Percentiles rank a stretch among this genome's conserved stretches.
Conservation (phyloP, 1,140 invertebrate species). For the Lepidostoma basale region DNA sequence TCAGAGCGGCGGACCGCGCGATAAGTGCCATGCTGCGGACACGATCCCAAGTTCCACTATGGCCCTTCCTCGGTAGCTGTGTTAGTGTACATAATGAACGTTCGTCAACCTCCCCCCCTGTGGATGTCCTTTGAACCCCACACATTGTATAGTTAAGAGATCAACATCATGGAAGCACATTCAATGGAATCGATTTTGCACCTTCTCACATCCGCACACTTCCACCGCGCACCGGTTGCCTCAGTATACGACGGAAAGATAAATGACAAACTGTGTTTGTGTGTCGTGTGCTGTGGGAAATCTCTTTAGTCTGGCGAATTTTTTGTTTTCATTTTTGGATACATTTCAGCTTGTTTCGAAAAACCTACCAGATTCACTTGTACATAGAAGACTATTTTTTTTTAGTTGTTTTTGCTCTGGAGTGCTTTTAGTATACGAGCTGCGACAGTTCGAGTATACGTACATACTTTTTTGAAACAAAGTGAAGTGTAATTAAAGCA, state of each 20-base stretch:
- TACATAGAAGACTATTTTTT: neutral
- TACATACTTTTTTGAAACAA: conserved; percentile 35
- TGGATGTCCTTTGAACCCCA: conserved; percentile 2
- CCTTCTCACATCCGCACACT: conserved; percentile 55
- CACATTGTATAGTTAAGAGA: conserved; percentile 3
- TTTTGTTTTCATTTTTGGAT: conserved; percentile 37
- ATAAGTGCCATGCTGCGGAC: conserved; percentile 38
- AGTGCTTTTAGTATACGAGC: too few relatives aligned
- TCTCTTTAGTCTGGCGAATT: conserved; percentile 41
- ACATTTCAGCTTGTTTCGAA: conserved; percentile 43
- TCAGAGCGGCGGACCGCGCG: neutral
- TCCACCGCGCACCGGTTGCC: conserved; percentile 36
- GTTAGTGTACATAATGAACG: conserved; percentile 35
- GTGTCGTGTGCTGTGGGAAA: conserved; percentile 46
- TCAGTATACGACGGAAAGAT: conserved; percentile 35
- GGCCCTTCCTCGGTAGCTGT: conserved; percentile 32
- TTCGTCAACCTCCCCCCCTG: neutral
- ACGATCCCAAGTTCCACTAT: conserved; percentile 26
- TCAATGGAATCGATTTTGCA: conserved; percentile 60
- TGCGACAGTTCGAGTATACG: neutral
- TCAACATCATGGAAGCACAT: conserved; percentile 16
- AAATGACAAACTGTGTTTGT: conserved; percentile 48
- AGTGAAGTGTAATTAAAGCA: conserved; percentile 38
- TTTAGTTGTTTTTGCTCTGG: neutral
- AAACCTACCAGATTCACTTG: neutral